Conservation (phyloP, 2,113 vertebrate genomes). For the Spea bombifrons region DNA sequence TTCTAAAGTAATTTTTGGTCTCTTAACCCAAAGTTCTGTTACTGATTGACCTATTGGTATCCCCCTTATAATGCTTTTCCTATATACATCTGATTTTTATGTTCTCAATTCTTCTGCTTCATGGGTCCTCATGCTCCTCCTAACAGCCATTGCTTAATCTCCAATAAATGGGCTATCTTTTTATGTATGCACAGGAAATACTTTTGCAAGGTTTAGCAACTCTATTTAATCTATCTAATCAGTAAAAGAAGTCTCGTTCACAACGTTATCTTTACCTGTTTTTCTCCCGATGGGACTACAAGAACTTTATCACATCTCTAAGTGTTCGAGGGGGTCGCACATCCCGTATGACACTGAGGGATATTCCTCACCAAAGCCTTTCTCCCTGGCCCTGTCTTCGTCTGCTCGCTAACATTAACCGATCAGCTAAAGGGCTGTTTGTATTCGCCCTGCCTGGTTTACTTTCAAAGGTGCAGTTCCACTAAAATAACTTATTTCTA, state of each 20-base stretch:
- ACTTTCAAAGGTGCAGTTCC: slow-evolving; percentile 22
- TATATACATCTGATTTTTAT: background rate
- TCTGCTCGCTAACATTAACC: background rate
- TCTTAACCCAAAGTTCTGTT: background rate
- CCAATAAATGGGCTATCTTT: slow-evolving; percentile 19
- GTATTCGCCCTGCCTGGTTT: background rate
- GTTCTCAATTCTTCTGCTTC: background rate
- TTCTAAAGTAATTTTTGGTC: background rate
- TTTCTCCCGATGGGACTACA: slow-evolving; percentile 25
- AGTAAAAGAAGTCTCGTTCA: slow-evolving; percentile 2
- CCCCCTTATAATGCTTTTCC: background rate
- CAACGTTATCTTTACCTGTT: background rate
- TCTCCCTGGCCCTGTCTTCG: background rate
- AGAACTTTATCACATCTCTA: slow-evolving; percentile 1
- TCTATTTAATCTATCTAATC: slow-evolving; percentile 31
- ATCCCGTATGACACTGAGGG: background rate
- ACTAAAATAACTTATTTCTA: background rate
- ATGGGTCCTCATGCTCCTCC: background rate
- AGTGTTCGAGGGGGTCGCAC: background rate
- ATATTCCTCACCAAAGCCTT: slow-evolving; percentile 7
- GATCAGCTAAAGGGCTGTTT: background rate
- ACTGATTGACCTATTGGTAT: background rate
- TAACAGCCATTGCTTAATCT: slow-evolving; percentile 18
- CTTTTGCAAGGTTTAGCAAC: slow-evolving; percentile 43
- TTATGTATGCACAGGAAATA: slow-evolving; percentile 36